Base-by-base conservation (phyloP, 2,888 invertebrate species). In the Polia nebulosa region DNA sequence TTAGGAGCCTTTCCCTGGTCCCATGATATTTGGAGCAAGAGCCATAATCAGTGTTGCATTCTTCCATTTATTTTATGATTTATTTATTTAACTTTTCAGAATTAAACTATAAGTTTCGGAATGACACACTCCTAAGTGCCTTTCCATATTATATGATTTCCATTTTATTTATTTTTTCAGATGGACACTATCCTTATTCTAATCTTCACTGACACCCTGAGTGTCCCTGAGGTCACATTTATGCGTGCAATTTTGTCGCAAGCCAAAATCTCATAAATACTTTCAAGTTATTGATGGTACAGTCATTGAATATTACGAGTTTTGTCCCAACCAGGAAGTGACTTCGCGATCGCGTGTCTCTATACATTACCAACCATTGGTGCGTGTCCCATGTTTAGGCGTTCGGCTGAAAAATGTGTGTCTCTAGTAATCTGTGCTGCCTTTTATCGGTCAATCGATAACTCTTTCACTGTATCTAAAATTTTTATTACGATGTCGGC, bases 251-350 rank as follows among this genome's bases (percentile, higher is more conserved):
- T 41, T 80, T 78, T 58, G 58, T 34, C 25, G 73, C 68, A 74
- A 76, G 55, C 62, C 56, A 75, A 78, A 49, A 80, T 81, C 72
- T 67, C 82, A 82, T 88, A 85, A 86, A 82, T 85, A 82, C 78
- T 76, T 80, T 82, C 72, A 82, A 87, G 77, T 87, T 88, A 87
- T 85, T 75, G 84, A 84, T 81, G 85, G 84, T 85, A 84, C 84
- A 87, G 90, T 92, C 93, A 94, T 93, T 94, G 93, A 93, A 89
- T 78, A 76, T 90, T 89, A 90, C 85, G 88, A 87, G 87, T 73
- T 73, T 79, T 65, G 83, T 82, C 77, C 76, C 83, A 88, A 92
- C 87, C 93, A 92, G 94, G 94, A 94, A 94, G 89, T 81, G 84
- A 85, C 82, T 81, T 77, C 76, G 82, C 81, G 76, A 84, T 94